Conservation (phyloP, 2,888 invertebrate genomes). For the Smittia aterrima region DNA sequence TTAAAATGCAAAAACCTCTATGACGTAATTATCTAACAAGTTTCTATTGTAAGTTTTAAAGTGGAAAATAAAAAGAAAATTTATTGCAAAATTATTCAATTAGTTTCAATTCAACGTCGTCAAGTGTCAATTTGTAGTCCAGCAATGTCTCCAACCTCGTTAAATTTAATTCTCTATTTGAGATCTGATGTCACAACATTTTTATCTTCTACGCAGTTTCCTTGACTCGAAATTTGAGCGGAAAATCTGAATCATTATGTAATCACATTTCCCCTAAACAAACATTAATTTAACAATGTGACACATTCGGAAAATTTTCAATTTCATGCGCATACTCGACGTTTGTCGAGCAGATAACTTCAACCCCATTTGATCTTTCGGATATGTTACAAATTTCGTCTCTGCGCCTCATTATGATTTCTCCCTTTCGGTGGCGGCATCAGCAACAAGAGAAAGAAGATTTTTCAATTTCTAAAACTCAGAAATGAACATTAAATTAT, state of each 20-base stretch:
- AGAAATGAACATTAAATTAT: slow-evolving; percentile 40
- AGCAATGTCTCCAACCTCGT: neutral
- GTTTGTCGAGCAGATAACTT: neutral
- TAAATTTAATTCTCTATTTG: slow-evolving; percentile 20
- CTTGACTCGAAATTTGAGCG: slow-evolving; percentile 11
- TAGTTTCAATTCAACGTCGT: neutral
- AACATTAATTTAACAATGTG: slow-evolving; percentile 31
- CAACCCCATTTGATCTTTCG: slow-evolving; percentile 21
- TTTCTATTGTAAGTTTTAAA: slow-evolving; percentile 29
- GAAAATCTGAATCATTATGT: slow-evolving; percentile 29
- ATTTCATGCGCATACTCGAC: neutral
- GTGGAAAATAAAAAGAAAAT: slow-evolving; percentile 22
- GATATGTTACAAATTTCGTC: slow-evolving; percentile 37
- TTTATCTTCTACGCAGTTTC: slow-evolving; percentile 8
- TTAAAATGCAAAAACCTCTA: slow-evolving; percentile 15
- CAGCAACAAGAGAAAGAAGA: slow-evolving; percentile 5
- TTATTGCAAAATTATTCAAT: slow-evolving; percentile 25
- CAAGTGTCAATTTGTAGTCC: no score
- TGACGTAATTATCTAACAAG: neutral
- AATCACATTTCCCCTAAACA: slow-evolving; percentile 21
- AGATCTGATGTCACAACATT: neutral
- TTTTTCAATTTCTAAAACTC: slow-evolving; percentile 40
- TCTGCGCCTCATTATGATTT: neutral
- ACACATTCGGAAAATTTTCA: slow-evolving; percentile 31
- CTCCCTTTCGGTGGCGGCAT: neutral